Evolutionary conservation across 2,113 vertebrate genomes (phyloP).

Genomic region (Cololabis saira): DNA sequence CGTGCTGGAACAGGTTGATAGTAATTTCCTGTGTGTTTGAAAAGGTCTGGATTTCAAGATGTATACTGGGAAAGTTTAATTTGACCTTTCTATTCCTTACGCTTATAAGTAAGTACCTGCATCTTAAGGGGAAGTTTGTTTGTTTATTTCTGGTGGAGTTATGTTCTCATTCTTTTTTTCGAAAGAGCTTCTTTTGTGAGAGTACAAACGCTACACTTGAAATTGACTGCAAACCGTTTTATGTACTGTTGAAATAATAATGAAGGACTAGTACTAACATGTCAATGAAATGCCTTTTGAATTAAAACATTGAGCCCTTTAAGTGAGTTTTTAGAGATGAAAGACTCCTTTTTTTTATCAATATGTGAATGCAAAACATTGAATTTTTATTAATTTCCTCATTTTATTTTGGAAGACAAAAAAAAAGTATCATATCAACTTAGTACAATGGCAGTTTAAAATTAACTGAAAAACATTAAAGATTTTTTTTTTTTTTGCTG

Average conservation of each 20-base stretch:
- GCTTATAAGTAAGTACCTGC: neutral
- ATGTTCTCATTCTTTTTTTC: too few species aligned
- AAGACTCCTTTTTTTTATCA: neutral
- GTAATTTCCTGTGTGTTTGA: neutral
- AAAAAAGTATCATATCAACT: too few species aligned
- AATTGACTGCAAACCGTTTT: neutral
- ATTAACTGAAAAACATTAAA: too few species aligned
- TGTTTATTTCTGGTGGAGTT: neutral
- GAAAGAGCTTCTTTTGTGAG: neutral
- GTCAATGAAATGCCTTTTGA: neutral
- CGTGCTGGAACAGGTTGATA: neutral
- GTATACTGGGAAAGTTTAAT: neutral
- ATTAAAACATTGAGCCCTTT: neutral
- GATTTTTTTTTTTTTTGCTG: too few species aligned
- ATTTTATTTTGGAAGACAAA: too few species aligned
- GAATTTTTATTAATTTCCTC: too few species aligned
- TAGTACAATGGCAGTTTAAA: too few species aligned
- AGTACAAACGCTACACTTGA: slow-evolving; percentile 1
- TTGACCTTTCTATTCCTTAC: neutral
- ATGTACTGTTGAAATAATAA: neutral
- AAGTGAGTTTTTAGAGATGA: neutral
- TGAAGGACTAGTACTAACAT: neutral
- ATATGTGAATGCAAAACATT: too few species aligned
- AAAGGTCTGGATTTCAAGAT: neutral
- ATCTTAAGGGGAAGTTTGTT: neutral